phyloP scores from a whole-genome alignment of 2,888 invertebrate species.

The Drosophila diplacantha region DNA sequence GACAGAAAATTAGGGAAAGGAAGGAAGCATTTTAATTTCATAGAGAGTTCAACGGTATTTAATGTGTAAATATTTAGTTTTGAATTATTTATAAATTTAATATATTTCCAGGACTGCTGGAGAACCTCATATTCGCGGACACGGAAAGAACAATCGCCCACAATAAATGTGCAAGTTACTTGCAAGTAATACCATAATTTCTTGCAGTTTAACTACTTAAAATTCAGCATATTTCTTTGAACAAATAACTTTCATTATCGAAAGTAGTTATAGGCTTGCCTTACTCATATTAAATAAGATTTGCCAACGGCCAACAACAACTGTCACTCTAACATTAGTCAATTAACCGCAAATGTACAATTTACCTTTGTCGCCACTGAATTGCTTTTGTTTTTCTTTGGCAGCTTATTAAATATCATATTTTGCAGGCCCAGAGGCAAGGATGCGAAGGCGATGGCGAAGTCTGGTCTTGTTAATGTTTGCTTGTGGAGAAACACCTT shows the following conservation, averaged over 20 bases:
- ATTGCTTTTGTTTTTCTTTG: slow-evolving; percentile 26
- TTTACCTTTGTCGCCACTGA: slow-evolving; percentile 17
- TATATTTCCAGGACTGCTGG: background rate
- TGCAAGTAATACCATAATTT: background rate
- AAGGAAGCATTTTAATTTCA: background rate
- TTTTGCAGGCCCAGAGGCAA: slow-evolving; percentile 11
- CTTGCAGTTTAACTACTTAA: background rate
- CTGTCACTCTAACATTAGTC: background rate
- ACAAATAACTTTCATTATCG: background rate
- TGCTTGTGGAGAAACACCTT: slow-evolving; percentile 29
- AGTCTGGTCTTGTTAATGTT: slow-evolving; percentile 21
- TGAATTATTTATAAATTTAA: background rate
- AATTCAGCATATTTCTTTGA: background rate
- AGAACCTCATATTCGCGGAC: background rate
- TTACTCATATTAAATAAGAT: background rate
- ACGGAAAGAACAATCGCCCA: background rate
- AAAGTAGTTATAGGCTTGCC: background rate
- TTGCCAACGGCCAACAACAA: background rate
- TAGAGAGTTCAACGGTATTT: background rate
- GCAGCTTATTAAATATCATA: slow-evolving; percentile 26
- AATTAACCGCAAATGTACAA: slow-evolving; percentile 16
- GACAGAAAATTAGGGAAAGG: background rate
- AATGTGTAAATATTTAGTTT: background rate
- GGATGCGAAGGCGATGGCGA: background rate
- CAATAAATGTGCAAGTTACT: background rate